These are phyloP conservation scores for Campylomormyrus numenius DNA, from an alignment of 2,113 vertebrate genomes.

Conservation along the genomic window DNA sequence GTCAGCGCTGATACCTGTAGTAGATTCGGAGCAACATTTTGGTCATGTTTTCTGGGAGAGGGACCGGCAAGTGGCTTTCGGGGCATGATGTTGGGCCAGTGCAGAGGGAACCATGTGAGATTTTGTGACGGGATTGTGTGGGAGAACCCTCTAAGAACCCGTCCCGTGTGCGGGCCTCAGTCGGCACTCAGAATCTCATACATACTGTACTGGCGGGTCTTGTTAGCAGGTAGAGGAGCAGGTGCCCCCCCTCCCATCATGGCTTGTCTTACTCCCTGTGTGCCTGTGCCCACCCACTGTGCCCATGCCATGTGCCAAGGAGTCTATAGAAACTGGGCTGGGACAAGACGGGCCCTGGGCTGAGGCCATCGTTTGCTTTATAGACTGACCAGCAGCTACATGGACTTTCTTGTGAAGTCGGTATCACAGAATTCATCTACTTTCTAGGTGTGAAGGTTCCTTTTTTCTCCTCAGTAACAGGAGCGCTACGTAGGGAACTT, in stretches of 20 bases:
- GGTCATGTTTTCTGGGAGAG: not conserved
- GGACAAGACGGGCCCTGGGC: conserved; percentile 30
- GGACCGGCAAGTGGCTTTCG: not conserved
- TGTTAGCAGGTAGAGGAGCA: not conserved
- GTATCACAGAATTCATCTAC: not conserved
- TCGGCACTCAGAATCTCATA: not conserved
- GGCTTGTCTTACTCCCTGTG: not conserved
- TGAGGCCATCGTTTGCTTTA: not conserved
- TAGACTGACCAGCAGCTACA: not conserved
- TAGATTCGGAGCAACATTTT: not conserved
- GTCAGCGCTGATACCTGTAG: not conserved
- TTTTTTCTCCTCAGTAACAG: not conserved
- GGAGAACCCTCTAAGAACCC: not conserved
- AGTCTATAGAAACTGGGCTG: conserved; percentile 24
- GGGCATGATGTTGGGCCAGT: too few species aligned
- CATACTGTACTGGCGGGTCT: not conserved
- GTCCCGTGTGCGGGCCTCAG: not conserved
- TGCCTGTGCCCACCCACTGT: not conserved
- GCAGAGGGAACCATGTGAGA: not conserved
- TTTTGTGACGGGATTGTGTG: not conserved
- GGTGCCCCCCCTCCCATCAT: not conserved
- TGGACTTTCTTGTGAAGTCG: not conserved
- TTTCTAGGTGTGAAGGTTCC: not conserved
- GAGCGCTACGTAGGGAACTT: not conserved
- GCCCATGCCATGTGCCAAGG: conserved; percentile 21